Evolutionary conservation across 2,888 invertebrate species (phyloP), one percentile per base, ranked within the genome.

Genomic region (Ormyrus pomaceus): DNA sequence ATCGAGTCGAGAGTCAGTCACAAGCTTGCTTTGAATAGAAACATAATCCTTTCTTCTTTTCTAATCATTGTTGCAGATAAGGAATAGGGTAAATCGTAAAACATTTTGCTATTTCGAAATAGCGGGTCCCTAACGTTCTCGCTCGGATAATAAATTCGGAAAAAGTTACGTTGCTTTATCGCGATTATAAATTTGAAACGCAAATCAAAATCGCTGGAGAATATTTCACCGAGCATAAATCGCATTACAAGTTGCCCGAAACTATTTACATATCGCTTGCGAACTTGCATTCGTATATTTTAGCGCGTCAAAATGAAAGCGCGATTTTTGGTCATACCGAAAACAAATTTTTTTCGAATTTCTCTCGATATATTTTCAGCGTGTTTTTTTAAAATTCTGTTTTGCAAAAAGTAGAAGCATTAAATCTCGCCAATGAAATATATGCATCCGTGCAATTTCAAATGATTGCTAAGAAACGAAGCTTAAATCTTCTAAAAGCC

Each of bases 221-320:
- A 66, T 58, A 75, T 69, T 79, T 79, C 70, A 69, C 79, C 58
- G 19, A 5, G 61, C 74, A 71, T 78, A 78, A 78, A 81, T 81
- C 53, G 64, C 75, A 59, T 71, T 78, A 68, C 64, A 69, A 55
- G 53, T 13, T 69, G 6, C 50, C 61, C 56, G 77, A 76, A 77
- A 72, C 77, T 76, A 80, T 80, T 80, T 77, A 71, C 77, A 80
- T 77, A 64, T 77, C 62, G 58, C 64, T 72, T 58, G 19, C 19
- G 58, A 80, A 73, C 61, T 80, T 53, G 53, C 70, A 53, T 51
- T 61, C 61, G 53, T 69, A 66, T 19, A 19, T 58, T 65, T 71
- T 46, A 55, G 58, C 34, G 53, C 34, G 46, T 58, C 56, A 9
- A 5, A 6, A 19, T 19, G 19, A 19, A 19, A 19, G 19, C 19